Percentiles rank a stretch among this genome's conserved stretches.
Evolutionary conservation across 2,113 vertebrate genomes (phyloP).

Genomic region (Hystrix brachyura): DNA sequence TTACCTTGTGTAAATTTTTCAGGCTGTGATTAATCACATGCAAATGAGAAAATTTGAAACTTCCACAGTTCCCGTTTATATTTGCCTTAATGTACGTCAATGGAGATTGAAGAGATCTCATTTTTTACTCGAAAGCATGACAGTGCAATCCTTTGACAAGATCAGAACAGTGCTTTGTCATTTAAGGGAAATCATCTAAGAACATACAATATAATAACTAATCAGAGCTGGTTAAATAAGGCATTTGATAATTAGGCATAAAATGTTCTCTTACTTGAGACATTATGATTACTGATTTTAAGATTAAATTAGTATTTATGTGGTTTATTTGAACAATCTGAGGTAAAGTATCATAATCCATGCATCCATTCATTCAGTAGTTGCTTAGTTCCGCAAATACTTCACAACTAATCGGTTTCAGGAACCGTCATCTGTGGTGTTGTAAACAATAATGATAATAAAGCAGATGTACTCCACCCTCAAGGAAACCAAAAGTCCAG

Average conservation of each 20-base stretch:
- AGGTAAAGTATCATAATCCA: neutral
- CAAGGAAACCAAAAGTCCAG: neutral
- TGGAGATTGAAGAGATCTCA: neutral
- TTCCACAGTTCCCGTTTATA: slow-evolving; percentile 1
- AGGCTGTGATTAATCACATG: neutral
- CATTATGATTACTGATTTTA: slow-evolving; percentile 48
- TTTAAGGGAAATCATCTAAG: neutral
- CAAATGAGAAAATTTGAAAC: neutral
- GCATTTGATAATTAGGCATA: slow-evolving; percentile 56
- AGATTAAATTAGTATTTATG: slow-evolving; percentile 41
- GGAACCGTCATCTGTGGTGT: neutral
- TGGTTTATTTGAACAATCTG: slow-evolving; percentile 33
- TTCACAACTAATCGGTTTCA: neutral
- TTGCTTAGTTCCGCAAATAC: neutral
- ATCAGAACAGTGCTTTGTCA: slow-evolving; percentile 40
- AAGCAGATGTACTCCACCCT: neutral
- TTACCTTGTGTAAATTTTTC: neutral
- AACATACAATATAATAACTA: slow-evolving; percentile 37
- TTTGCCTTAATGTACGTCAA: slow-evolving; percentile 28
- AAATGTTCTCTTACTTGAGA: slow-evolving; percentile 51
- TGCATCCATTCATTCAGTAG: neutral
- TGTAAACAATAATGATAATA: neutral
- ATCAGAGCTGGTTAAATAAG: slow-evolving; percentile 49
- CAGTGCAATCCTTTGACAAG: slow-evolving; percentile 1
- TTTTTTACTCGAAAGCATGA: slow-evolving; percentile 43